Evolutionary conservation across 2,888 invertebrate genomes (phyloP).

Genomic region (Epinotia brunnichana): DNA sequence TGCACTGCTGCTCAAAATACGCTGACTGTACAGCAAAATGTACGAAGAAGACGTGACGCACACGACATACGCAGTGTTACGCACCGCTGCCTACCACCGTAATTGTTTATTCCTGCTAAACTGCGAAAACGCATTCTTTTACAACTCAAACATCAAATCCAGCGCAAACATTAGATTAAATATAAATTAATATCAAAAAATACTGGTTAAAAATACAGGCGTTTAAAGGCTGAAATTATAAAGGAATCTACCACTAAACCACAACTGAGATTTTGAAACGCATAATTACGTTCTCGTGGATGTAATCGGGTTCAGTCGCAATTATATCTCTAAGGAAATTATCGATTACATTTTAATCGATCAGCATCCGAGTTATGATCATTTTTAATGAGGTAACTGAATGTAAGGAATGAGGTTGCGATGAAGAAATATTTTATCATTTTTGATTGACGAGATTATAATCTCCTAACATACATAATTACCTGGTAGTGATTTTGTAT

Average conservation of each 20-base stretch:
- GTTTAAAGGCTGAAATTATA: background rate
- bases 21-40: too few species aligned
- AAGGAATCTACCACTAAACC: background rate
- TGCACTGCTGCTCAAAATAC: too few species aligned
- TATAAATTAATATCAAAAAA: background rate
- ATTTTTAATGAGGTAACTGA: background rate
- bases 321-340: constrained; percentile 14
- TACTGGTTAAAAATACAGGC: background rate
- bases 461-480: too few species aligned
- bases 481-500: too few species aligned
- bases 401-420: background rate
- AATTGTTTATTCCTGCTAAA: too few species aligned
- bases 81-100: too few species aligned
- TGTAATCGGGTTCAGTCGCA: background rate
- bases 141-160: too few species aligned
- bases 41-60: too few species aligned
- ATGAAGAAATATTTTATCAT: background rate
- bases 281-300: constrained; percentile 7
- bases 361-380: constrained; percentile 25
- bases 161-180: too few species aligned
- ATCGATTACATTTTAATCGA: constrained; percentile 33
- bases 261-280: constrained; percentile 16
- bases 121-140: too few species aligned
- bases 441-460: background rate
- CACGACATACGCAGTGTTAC: too few species aligned